Base-by-base conservation (phyloP, 2,113 vertebrate genomes). In the Mustela lutreola region DNA sequence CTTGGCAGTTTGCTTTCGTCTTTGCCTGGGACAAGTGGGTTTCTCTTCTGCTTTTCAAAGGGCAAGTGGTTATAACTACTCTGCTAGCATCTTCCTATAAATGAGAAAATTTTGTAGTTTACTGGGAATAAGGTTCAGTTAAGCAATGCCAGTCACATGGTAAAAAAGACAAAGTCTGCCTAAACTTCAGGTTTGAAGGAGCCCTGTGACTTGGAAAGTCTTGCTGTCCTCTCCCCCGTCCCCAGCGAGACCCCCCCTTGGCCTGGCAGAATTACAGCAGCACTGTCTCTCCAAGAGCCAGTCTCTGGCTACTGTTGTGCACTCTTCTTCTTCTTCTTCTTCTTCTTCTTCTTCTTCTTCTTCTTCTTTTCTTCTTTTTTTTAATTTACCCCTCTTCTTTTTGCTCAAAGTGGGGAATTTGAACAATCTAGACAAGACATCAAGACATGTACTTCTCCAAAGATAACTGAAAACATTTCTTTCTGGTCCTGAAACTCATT, bases 31-130 rank as follows among this genome's bases (percentile, higher is more conserved):
- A 94, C 60, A 95, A 87, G n/a, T 4, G 11, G 31, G 48, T 70
- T 91, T 92, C 67, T 82, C 76, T 98, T 97, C 94, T 87, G 91
- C 50, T 67, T 98, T 96, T 96, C 92, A 96, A 70, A 95, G 79
- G 95, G 50, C 95, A 96, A 63, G 26, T 76, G 19, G 63, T 82
- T 93, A 24, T 92, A 21, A 89, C 39, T 70, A 58, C 7, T 92
- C 8, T 50, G 16, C 7, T 53, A 86, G 2, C 70, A 0, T 92
- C 39, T 94, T 97, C 92, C 58, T 95, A n/a, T 92, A 73, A 62
- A 18, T 85, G 82, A 87, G 45, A 94, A 63, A 80, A 83, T 45
- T n/a, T 11, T 95, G 39, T 42, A 11, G 10, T 33, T 91, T 75
- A n/a, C 93, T 81, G 22, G 87, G 60, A 91, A 60, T 92, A 75